phyloP scores from a whole-genome alignment of 2,113 vertebrate species.

The Carassius auratus region DNA sequence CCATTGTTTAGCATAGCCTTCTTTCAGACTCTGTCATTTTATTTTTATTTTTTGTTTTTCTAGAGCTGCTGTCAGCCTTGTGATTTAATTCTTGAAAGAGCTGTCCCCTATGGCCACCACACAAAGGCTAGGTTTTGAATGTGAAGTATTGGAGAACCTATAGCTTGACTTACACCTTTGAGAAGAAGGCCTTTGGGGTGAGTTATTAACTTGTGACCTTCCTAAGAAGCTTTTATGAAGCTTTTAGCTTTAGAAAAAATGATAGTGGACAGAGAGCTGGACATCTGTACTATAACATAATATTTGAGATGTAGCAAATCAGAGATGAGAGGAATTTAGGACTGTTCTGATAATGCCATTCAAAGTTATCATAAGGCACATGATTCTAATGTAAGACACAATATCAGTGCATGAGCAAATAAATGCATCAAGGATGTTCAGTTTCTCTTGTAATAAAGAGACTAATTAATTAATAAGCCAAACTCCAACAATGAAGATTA shows the following conservation, averaged over 20 bases:
- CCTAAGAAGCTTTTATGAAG: conserved; percentile 57
- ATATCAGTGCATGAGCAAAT: neutral
- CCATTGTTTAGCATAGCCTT: conserved; percentile 63
- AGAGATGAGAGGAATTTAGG: neutral
- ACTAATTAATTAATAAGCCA: neutral
- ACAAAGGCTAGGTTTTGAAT: conserved; percentile 71
- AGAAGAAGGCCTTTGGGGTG: conserved; percentile 42
- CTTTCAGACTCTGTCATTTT: conserved; percentile 59
- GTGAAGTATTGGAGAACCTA: conserved; percentile 68
- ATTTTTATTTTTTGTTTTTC: conserved; percentile 60
- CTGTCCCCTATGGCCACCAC: conserved; percentile 44
- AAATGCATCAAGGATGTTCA: neutral
- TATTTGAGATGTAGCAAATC: neutral
- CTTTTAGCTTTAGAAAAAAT: conserved; percentile 53
- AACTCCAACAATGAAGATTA: too few relatives aligned
- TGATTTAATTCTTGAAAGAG: conserved; percentile 66
- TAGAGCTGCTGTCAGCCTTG: conserved; percentile 61
- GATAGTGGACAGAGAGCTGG: conserved; percentile 14
- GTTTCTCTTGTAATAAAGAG: neutral
- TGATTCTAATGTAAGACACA: neutral
- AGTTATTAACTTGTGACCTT: conserved; percentile 72
- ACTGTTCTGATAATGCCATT: neutral
- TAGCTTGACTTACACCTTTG: conserved; percentile 65
- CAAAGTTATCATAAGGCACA: neutral
- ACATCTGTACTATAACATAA: conserved; percentile 60